A percentile compares a stretch with the other conserved stretches of the same genome.
These are phyloP conservation scores for Nomada flava DNA, from an alignment of 2,888 invertebrate genomes.

Conservation along the genomic window DNA sequence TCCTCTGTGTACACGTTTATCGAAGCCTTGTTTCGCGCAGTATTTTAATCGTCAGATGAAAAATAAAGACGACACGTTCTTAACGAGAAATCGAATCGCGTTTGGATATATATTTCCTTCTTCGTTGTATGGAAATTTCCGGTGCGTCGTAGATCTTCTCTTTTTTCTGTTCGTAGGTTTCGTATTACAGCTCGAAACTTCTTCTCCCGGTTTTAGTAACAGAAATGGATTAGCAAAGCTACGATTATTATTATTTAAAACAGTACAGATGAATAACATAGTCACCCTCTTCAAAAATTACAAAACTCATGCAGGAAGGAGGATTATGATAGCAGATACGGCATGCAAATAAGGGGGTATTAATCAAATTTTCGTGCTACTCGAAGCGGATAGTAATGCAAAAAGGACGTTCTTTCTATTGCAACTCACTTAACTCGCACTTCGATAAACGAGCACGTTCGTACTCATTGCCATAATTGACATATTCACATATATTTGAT, in stretches of 20 bases:
- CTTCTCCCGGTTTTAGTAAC: no score
- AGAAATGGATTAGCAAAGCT: no score
- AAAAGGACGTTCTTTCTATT: conserved; percentile 59
- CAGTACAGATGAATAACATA: no score
- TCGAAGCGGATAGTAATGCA: conserved; percentile 21
- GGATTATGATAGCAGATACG: background rate
- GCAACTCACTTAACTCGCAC: conserved; percentile 56
- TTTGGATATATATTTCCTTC: background rate
- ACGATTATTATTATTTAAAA: no score
- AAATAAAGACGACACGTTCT: conserved; percentile 21
- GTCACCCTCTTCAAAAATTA: no score
- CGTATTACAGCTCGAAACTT: no score
- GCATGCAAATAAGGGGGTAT: conserved; percentile 32
- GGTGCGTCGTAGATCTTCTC: background rate
- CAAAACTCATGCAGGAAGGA: conserved; percentile 20
- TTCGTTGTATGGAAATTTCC: no score
- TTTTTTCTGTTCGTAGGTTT: background rate
- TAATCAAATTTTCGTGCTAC: conserved; percentile 31
- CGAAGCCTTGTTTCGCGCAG: conserved; percentile 31
- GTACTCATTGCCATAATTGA: no score
- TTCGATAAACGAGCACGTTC: conserved; percentile 31
- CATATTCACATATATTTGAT: no score
- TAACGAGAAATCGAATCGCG: conserved; percentile 21
- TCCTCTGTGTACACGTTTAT: conserved; percentile 5
- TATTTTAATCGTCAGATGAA: background rate